Evolutionary conservation across 2,888 invertebrate species (phyloP), one percentile per base, ranked within the genome.

Genomic region (Cyrtodaria siliqua): DNA sequence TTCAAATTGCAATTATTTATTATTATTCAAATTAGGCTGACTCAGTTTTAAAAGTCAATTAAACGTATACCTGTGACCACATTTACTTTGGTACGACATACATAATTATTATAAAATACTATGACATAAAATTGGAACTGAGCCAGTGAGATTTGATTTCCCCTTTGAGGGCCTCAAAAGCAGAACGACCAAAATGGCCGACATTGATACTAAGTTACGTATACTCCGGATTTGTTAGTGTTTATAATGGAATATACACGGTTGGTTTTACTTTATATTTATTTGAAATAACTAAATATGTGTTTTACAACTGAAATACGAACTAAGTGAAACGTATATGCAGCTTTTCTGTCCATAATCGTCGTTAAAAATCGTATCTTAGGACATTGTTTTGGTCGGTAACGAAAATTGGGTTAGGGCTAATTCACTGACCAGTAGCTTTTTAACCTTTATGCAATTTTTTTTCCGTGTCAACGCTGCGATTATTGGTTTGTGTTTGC

Each of bases 181-280:
- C 74, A 61, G 69, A 55, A 59, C 79, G 74, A 79, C 70, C 77
- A 79, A 74, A 40, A 79, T 79, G 79, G 79, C 79, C 66, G 67
- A 42, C 60, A 62, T 64, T 42, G 66, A 69, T 61, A 71, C 56
- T 12, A 16, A 40, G 26, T 63, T 38, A 6, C 60, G 47, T 24
- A 44, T 33, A 33, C 33, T 4, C 12, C 12, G 60, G 60, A 60
- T 27, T 44, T 29, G 18, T 8, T 49, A 44, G 29, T 44, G 23
- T 18, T 60, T 20, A 60, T 47, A 27, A 60, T 60, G 60, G 49
- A 60, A 26, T 24, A 44, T 42, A 47, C 18, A 18, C 47, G 18
- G 60, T 60, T 29, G 47, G 60, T 59, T 27, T 27, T 16, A 16
- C 4, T 33, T 16, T 55, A n/a, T 55, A 9, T 47, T n/a, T 47